Base-by-base conservation (phyloP, 2,797 vertebrate genomes). In the Cetoscarus ocellatus region DNA sequence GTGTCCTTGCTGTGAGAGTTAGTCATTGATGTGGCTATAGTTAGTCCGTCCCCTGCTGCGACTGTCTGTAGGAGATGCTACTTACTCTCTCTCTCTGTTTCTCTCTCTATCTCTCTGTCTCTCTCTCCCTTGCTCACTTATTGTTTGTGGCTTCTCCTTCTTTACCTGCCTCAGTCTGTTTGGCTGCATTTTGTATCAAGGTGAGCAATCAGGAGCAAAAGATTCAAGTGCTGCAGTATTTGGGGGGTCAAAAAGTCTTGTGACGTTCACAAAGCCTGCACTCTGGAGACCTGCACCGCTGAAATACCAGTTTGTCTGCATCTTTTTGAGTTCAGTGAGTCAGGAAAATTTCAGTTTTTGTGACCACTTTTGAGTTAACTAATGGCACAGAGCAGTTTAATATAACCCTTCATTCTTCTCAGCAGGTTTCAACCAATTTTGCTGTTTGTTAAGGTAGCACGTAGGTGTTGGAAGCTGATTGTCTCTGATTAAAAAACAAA, bases 21-120 rank as follows among this genome's bases (percentile, higher is more conserved):
- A 87, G 90, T 91, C 92, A 94, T 95, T 95, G 94, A 95, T 95
- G 94, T 95, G 92, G 91, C 92, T 95, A 94, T 94, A 95, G 94
- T 94, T 93, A 94, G 94, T 89, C 88, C 52, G 38, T 74, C 90
- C 91, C 94, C 92, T 84, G 92, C 93, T 89, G 94, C 38, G 91
- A 77, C 88, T 89, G 92, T 91, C 93, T 93, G 94, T 88, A 82
- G 91, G 90, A 92, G 93, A 87, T 63, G 84, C 75, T 82, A 82
- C 90, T 85, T 84, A 85, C 90, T 82, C 84, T 86, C 84, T 87
- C 84, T 77, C 80, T 75, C 80, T 66, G 58, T 67, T 71, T 27
- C 27, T 27, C 27, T 27, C 27, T 27, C 27, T 4, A 2, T 27
- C 27, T 27, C 27, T 27, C 27, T 27, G 2, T 27, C 90, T 82